Evolutionary conservation across 1,140 invertebrate species (phyloP).

Genomic region (Microplitis demolitor): DNA sequence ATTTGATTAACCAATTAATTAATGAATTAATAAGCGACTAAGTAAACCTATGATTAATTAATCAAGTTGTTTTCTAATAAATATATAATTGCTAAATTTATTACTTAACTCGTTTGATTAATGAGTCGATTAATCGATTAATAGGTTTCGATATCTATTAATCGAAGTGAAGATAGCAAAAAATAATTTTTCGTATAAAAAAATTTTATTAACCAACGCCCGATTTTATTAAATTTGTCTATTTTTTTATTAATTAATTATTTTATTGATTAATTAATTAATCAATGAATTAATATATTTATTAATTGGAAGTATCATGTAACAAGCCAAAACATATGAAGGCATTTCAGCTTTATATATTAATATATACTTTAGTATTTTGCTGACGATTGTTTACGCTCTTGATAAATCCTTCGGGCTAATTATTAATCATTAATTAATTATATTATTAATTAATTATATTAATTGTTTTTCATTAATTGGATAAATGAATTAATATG

Average conservation of each 20-base stretch:
- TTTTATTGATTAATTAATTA: background rate
- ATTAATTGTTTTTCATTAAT: too few relatives aligned
- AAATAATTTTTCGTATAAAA: background rate
- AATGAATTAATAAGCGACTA: too few relatives aligned
- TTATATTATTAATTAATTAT: too few relatives aligned
- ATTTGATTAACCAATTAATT: too few relatives aligned
- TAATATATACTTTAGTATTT: conserved; percentile 3
- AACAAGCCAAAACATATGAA: conserved; percentile 60
- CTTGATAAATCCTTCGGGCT: conserved; percentile 23
- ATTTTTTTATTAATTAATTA: conserved; percentile 24
- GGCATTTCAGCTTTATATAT: conserved; percentile 42
- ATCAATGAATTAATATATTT: background rate
- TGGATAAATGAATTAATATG: too few relatives aligned
- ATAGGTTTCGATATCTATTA: too few relatives aligned
- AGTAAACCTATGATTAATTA: too few relatives aligned
- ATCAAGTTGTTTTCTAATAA: too few relatives aligned
- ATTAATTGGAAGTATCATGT: conserved; percentile 39
- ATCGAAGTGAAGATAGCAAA: too few relatives aligned
- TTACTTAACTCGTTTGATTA: too few relatives aligned
- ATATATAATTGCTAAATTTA: too few relatives aligned
- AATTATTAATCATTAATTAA: background rate
- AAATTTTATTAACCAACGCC: conserved; percentile 14
- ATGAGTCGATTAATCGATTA: too few relatives aligned
- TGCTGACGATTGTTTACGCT: conserved; percentile 22
- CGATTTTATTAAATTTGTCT: background rate